Evolutionary conservation across 2,888 invertebrate genomes (phyloP).

Genomic region (Neuroscelio doddi): DNA sequence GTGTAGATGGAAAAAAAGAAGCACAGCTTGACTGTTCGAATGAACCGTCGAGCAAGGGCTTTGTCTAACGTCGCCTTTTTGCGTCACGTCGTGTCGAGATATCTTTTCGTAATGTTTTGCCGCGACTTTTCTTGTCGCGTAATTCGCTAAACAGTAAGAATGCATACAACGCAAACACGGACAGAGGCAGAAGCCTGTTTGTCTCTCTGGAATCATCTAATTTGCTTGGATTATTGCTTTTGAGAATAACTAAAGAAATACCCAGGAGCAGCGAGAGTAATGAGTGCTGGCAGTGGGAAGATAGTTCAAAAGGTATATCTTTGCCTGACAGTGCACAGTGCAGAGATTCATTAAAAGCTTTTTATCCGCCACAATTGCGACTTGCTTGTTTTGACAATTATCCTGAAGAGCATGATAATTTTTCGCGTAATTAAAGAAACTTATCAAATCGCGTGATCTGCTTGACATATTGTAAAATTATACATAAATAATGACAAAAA

Average conservation of each 20-base stretch:
- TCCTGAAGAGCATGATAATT: slow-evolving; percentile 22
- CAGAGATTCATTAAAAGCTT: slow-evolving; percentile 26
- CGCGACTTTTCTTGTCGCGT: slow-evolving; percentile 13
- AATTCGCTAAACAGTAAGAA: slow-evolving; percentile 14
- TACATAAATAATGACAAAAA: too few relatives aligned
- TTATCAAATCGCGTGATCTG: too few relatives aligned
- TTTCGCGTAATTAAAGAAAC: slow-evolving; percentile 24
- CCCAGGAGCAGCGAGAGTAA: slow-evolving; percentile 13
- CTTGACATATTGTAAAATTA: too few relatives aligned
- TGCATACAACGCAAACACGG: slow-evolving; percentile 1
- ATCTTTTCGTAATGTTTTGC: slow-evolving; percentile 9
- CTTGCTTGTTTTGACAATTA: slow-evolving; percentile 34
- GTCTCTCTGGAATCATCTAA: slow-evolving; percentile 24
- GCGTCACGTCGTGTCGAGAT: not conserved
- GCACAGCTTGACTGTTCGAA: slow-evolving; percentile 1
- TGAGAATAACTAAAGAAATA: slow-evolving; percentile 25
- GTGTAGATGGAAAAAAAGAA: not conserved
- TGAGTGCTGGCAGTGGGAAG: slow-evolving; percentile 8
- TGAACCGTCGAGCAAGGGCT: slow-evolving; percentile 11
- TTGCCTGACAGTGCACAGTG: slow-evolving; percentile 5
- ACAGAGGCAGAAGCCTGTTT: not conserved
- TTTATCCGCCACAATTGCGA: slow-evolving; percentile 28
- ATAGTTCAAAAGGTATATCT: slow-evolving; percentile 13
- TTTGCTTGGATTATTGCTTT: slow-evolving; percentile 34
- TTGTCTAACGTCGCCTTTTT: slow-evolving; percentile 10